phyloP scores from a whole-genome alignment of 2,113 vertebrate genomes.

The Pseudois nayaur region DNA sequence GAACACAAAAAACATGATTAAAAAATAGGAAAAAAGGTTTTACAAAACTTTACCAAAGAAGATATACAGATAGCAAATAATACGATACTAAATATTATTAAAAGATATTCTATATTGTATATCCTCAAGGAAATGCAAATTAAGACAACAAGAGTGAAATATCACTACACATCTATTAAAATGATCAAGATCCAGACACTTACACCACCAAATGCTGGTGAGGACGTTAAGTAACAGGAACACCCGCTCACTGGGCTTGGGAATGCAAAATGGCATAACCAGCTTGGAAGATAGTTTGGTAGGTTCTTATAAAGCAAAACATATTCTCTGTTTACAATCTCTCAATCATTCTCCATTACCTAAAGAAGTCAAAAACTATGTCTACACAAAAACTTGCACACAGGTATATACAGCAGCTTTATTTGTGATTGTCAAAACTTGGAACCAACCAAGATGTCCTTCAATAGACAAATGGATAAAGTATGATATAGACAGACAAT shows the following conservation, averaged over 20 bases:
- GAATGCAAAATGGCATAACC: not conserved
- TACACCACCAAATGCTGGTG: not conserved
- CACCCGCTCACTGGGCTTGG: not conserved
- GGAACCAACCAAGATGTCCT: not conserved
- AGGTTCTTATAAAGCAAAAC: not conserved
- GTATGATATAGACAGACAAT: not conserved
- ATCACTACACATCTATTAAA: not conserved
- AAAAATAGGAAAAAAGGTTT: not conserved
- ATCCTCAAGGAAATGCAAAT: not conserved
- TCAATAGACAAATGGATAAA: not conserved
- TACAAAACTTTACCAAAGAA: not conserved
- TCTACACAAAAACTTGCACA: not conserved
- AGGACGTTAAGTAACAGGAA: not conserved
- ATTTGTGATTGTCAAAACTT: not conserved
- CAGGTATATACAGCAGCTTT: not conserved
- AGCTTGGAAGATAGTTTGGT: not conserved
- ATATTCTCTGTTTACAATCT: too few species aligned
- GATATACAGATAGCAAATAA: not conserved
- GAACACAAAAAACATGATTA: not conserved
- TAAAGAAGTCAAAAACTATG: not conserved
- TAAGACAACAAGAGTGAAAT: not conserved
- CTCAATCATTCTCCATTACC: not conserved
- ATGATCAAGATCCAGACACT: not conserved
- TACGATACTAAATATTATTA: not conserved
- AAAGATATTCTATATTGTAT: not conserved